Conservation (phyloP, 2,888 invertebrate species). For the Eupeodes luniger region DNA sequence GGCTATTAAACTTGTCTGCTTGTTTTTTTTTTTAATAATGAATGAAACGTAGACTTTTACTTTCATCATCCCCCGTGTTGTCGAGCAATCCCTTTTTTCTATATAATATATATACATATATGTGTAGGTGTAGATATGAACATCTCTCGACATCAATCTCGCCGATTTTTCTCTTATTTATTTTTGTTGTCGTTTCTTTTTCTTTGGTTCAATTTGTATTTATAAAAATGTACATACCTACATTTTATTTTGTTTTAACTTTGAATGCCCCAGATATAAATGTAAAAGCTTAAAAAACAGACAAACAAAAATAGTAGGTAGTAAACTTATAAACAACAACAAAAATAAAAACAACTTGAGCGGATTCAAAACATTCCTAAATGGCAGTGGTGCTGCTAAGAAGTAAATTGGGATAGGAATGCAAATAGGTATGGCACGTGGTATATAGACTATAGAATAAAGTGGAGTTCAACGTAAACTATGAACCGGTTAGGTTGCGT, state of each 20-base stretch:
- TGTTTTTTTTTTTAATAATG: constrained; percentile 54
- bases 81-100: constrained; percentile 3
- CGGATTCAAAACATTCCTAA: constrained; percentile 1
- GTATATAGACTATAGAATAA: background rate
- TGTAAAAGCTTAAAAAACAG: background rate
- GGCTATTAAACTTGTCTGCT: constrained; percentile 4
- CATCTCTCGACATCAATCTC: constrained; percentile 57
- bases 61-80: constrained; percentile 47
- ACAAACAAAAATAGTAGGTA: background rate
- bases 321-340: background rate
- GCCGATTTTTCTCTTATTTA: constrained; percentile 44
- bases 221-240: background rate
- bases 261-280: constrained; percentile 4
- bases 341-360: background rate
- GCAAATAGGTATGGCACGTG: background rate
- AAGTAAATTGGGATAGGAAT: background rate
- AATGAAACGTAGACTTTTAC: constrained; percentile 64
- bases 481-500: constrained; percentile 10
- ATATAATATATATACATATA: constrained; percentile 28
- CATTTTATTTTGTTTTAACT: background rate
- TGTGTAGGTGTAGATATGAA: background rate
- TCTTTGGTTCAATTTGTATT: background rate
- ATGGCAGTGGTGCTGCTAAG: background rate
- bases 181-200: constrained; percentile 12
- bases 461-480: background rate